Base-by-base conservation (phyloP, 2,797 vertebrate species). In the Ctenopoma multispine region DNA sequence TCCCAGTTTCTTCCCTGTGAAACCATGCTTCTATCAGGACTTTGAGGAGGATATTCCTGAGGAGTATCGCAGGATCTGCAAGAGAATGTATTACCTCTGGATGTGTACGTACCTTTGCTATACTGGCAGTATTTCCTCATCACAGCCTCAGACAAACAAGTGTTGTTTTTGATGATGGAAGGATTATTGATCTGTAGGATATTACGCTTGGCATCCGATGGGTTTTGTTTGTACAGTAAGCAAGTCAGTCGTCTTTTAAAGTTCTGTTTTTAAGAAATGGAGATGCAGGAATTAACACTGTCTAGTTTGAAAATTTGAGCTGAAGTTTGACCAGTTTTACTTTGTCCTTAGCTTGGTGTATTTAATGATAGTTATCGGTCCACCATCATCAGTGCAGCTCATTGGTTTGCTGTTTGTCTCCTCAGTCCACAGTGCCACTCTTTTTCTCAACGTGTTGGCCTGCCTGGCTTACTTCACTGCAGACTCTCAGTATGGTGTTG, bases 41-140 rank as follows among this genome's bases (percentile, higher is more conserved):
- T 97, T 99, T 85, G 94, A 96, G 4, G 94, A 94, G 20, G 98
- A 99, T n/a, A 99, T 99, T 83, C 97, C 98, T 0, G 94, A 95
- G 0, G 96, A 98, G 59, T 97, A 96, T 84, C 96, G 96, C 84
- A 88, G 93, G 82, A 94, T 95, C 86, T 98, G 97, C 95, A 98
- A 95, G 93, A 97, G 97, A 92, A 95, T 99, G 36, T 99, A 99
- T 89, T 99, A 99, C 90, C 90, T 99, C 67, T 99, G 98, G 98
- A 98, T 99, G 97, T 85, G 98, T 99, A 90, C 87, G 98, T 97
- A 62, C 1, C 20, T 10, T 34, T 5, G 14, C 11, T 20, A 5
- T 23, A 17, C 24, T 38, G 55, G 48, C 46, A 38, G 21, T 8
- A 1, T 55, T 51, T 6, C 18, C 14, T 53, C 31, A 51, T 3